phyloP scores from a whole-genome alignment of 2,797 vertebrate species.

The Mastacembelus armatus region DNA sequence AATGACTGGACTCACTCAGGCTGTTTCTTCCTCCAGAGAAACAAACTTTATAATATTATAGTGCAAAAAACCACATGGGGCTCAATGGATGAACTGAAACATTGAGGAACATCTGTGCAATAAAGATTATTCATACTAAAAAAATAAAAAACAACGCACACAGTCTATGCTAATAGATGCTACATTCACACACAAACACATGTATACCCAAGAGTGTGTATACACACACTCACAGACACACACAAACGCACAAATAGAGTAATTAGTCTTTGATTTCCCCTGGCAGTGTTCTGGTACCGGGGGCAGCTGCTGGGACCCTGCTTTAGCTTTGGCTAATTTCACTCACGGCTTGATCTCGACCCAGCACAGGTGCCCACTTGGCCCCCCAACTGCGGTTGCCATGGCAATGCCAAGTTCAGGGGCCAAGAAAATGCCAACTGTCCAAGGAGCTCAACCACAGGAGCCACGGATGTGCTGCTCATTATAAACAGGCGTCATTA shows the following conservation, averaged over 20 bases:
- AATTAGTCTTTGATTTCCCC: slow-evolving; percentile 79
- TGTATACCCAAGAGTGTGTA: slow-evolving; percentile 19
- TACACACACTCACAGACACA: slow-evolving; percentile 44
- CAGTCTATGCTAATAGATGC: slow-evolving; percentile 53
- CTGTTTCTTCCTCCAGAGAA: too few relatives aligned
- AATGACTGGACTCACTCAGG: too few relatives aligned
- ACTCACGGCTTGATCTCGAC: slow-evolving; percentile 76
- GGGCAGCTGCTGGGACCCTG: slow-evolving; percentile 71
- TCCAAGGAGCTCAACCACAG: slow-evolving; percentile 56
- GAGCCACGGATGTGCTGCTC: slow-evolving; percentile 30
- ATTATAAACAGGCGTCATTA: slow-evolving; percentile 36
- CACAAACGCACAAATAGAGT: slow-evolving; percentile 59
- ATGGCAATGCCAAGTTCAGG: slow-evolving; percentile 72
- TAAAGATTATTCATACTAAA: too few relatives aligned
- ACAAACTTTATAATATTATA: too few relatives aligned
- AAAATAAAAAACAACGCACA: too few relatives aligned
- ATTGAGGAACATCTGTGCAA: too few relatives aligned
- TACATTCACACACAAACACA: slow-evolving; percentile 10
- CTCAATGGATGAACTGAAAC: too few relatives aligned
- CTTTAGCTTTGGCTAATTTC: slow-evolving; percentile 79
- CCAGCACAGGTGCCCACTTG: slow-evolving; percentile 77
- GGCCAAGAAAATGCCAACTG: slow-evolving; percentile 67
- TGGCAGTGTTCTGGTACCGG: slow-evolving; percentile 67
- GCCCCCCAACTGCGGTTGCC: slow-evolving; percentile 68
- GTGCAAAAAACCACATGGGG: too few relatives aligned